Conservation (phyloP, 2,797 vertebrate genomes). For the Neostethus bicornis region DNA sequence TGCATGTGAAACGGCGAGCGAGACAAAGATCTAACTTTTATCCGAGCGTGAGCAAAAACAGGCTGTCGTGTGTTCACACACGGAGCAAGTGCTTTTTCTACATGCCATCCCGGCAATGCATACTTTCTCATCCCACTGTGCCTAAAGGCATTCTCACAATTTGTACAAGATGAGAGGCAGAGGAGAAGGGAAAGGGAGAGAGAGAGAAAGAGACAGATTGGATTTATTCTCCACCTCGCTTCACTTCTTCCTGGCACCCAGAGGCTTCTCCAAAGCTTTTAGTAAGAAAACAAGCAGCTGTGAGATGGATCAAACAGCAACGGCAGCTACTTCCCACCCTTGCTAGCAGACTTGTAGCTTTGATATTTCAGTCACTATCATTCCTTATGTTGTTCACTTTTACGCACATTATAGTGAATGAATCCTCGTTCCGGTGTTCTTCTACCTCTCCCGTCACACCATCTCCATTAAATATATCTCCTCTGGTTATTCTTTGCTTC, state of each 20-base stretch:
- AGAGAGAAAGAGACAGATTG: conserved; percentile 32
- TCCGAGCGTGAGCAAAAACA: conserved; percentile 33
- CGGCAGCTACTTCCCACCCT: conserved; percentile 63
- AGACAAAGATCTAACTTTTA: conserved; percentile 55
- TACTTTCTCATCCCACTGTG: conserved; percentile 54
- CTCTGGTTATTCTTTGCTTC: background rate
- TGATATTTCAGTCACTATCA: conserved; percentile 76
- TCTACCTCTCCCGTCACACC: conserved; percentile 2
- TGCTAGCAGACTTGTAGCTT: conserved; percentile 65
- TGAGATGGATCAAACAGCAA: conserved; percentile 73
- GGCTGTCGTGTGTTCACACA: conserved; percentile 40
- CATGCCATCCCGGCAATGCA: conserved; percentile 46
- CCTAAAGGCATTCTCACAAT: conserved; percentile 69
- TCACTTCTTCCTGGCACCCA: conserved; percentile 60
- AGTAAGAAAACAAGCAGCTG: conserved; percentile 68
- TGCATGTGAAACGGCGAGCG: conserved; percentile 30
- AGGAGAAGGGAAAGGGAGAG: conserved; percentile 28
- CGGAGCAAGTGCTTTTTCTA: conserved; percentile 42
- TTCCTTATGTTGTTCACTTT: conserved; percentile 45
- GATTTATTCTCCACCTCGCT: conserved; percentile 61
- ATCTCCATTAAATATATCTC: conserved; percentile 4
- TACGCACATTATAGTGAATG: conserved; percentile 43
- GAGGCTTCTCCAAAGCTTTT: conserved; percentile 76
- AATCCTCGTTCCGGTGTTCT: conserved; percentile 23
- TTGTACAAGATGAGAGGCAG: conserved; percentile 67